These are phyloP conservation scores for Drosophila novamexicana DNA, from an alignment of 1,140 invertebrate species.

Conservation along the genomic window DNA sequence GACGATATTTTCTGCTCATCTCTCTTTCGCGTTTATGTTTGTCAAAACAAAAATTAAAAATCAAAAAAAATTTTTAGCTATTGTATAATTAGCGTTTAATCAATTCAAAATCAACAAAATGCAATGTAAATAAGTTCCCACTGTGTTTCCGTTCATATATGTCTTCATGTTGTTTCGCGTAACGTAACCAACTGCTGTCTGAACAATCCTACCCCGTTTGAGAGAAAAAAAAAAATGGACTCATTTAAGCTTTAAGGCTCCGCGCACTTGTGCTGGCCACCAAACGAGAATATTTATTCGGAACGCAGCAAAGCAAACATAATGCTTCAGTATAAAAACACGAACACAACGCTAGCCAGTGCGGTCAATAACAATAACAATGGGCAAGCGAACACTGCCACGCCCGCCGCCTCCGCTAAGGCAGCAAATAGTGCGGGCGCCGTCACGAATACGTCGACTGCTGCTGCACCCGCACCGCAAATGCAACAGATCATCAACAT, in stretches of 20 bases:
- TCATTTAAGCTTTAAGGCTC: slow-evolving; percentile 34
- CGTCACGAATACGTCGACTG: background rate
- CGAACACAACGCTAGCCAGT: slow-evolving; percentile 34
- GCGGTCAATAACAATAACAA: slow-evolving; percentile 44
- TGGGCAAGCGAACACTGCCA: slow-evolving; percentile 32
- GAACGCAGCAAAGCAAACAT: slow-evolving; percentile 13
- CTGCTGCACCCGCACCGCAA: slow-evolving; percentile 31
- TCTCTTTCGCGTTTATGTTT: slow-evolving; percentile 70
- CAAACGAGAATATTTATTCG: slow-evolving; percentile 7
- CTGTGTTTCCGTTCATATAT: slow-evolving; percentile 16
- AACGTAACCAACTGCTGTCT: slow-evolving; percentile 20
- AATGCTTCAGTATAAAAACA: slow-evolving; percentile 70
- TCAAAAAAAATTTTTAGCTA: slow-evolving; percentile 42
- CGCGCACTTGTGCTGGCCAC: slow-evolving; percentile 24
- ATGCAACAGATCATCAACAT: slow-evolving; percentile 82
- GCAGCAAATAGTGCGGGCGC: slow-evolving; percentile 2
- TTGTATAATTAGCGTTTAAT: slow-evolving; percentile 43
- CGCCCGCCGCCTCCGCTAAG: slow-evolving; percentile 17
- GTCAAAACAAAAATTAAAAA: slow-evolving; percentile 74
- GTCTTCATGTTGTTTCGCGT: slow-evolving; percentile 2
- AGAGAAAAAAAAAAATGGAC: slow-evolving; percentile 43
- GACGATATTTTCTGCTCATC: slow-evolving; percentile 29
- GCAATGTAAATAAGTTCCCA: slow-evolving; percentile 31
- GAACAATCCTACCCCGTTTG: slow-evolving; percentile 20
- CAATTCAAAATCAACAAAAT: slow-evolving; percentile 14